Evolutionary conservation across 35 echinoderm and acorn worm species (phyloP), one percentile per base, ranked within the genome.

Genomic region (Apostichopus californicus): DNA sequence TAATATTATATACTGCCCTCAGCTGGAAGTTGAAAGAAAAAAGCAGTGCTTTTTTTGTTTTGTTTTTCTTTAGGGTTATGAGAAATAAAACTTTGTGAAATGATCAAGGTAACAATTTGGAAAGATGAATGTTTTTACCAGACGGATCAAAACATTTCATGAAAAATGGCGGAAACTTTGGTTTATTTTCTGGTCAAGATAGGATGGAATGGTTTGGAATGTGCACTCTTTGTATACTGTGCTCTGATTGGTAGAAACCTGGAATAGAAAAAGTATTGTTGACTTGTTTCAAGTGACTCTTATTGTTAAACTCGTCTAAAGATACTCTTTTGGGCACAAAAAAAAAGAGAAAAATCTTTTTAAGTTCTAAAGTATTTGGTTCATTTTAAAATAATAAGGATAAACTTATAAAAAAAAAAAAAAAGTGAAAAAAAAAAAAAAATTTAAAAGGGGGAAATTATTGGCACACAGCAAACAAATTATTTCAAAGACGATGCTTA

Each of bases 391-490:
- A 12, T 66, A 66, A 5, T 66, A 17, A 66, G 63, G 9, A 12
- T 66, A 66, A 66, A 66, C 9, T 66, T 17, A 66, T 12, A 5
- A 66, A 12, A 66, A 66, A 1, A 66, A 11, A 82, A 82, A 8
- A 28, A 28, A 28, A 1, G 0, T 0, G 1, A 28, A 5, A 66
- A 66, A 66, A 8, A 66, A 0, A 66, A 12, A 66, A 66, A 8
- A 66, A 81, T 34, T 2, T 57, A 82, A 55, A 11, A 0, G 55
- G 17, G n/a, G 15, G 55, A 82, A 28, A 82, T 54, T 52, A 55
- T 82, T 82, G 79, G 79, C 79, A 82, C 79, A 82, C 79, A 54
- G 79, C 79, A 82, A 82, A 82, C 79, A 14, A 82, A 54, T 28
- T 34, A 82, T 82, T 82, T 82, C 79, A 82, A 82, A 82, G 79